These are phyloP conservation scores for Rissa tridactyla DNA, from an alignment of 2,113 vertebrate genomes.

Conservation along the genomic window DNA sequence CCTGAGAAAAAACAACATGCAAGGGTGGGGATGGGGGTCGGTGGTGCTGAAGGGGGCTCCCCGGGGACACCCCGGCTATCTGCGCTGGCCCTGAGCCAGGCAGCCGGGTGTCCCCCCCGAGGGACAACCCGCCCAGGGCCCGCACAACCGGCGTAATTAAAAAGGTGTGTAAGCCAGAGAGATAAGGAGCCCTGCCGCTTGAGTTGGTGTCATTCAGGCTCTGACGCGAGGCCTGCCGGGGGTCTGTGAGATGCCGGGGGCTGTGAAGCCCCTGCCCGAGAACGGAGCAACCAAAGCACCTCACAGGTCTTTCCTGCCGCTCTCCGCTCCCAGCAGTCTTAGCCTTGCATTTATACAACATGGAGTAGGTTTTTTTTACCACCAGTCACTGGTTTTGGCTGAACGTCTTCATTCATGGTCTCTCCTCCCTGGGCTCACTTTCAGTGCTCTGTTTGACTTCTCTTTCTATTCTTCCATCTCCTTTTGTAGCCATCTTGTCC, in stretches of 20 bases:
- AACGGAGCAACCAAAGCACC: not conserved
- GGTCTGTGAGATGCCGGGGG: not conserved
- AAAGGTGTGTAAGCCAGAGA: not conserved
- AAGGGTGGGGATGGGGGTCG: not conserved
- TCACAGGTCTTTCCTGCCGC: not conserved
- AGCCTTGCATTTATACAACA: not conserved
- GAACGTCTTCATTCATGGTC: not conserved
- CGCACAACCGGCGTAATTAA: rapidly evolving
- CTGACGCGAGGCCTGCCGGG: rapidly evolving
- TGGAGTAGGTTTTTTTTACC: not conserved
- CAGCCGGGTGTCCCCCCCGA: rapidly evolving
- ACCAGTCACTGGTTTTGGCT: not conserved
- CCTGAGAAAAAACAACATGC: not conserved
- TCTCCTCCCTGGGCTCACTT: not conserved
- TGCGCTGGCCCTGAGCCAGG: not conserved
- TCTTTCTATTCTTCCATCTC: not conserved
- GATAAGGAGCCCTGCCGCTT: not conserved
- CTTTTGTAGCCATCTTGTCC: not conserved
- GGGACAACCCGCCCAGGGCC: rapidly evolving
- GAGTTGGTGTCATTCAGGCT: not conserved
- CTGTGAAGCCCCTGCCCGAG: not conserved
- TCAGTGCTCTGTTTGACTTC: not conserved
- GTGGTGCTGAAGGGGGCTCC: not conserved
- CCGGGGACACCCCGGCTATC: not conserved
- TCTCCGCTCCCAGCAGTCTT: not conserved